Percentiles rank a stretch among this genome's conserved stretches.
These are phyloP conservation scores for Pseudomyrmex gracilis DNA, from an alignment of 1,140 invertebrate genomes.

Conservation along the genomic window DNA sequence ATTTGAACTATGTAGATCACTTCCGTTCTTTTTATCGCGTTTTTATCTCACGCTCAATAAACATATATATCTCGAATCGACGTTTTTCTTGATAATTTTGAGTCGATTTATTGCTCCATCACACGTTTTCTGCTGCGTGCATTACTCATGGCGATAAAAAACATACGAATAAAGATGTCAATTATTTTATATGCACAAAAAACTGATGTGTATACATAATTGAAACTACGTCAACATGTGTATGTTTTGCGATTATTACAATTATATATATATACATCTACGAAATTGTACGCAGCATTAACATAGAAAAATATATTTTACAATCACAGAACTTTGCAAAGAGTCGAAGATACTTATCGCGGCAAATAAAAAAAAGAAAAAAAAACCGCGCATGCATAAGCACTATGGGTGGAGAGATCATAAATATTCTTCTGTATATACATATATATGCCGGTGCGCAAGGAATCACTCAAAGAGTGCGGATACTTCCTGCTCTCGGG, in stretches of 20 bases:
- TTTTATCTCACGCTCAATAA: constrained; percentile 5
- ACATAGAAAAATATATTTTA: constrained; percentile 15
- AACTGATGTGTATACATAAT: not conserved
- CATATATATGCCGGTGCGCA: constrained; percentile 14
- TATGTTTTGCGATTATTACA: not conserved
- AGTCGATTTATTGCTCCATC: not conserved
- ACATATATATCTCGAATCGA: not conserved
- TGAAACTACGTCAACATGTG: not conserved
- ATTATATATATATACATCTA: not conserved
- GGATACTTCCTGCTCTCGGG: constrained; percentile 29
- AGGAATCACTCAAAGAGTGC: constrained; percentile 38
- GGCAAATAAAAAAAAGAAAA: constrained; percentile 10
- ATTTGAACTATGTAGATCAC: too few species aligned
- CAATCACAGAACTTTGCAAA: constrained; percentile 21
- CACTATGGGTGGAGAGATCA: constrained; percentile 11
- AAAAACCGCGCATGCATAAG: not conserved
- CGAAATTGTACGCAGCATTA: not conserved
- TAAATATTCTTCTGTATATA: constrained; percentile 33
- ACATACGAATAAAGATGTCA: not conserved
- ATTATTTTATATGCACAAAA: not conserved
- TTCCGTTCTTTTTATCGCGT: not conserved
- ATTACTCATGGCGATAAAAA: not conserved
- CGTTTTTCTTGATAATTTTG: not conserved
- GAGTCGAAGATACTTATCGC: constrained; percentile 38
- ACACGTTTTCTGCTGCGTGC: not conserved